Evolutionary conservation across 2,888 invertebrate genomes (phyloP), one percentile per base, ranked within the genome.

Genomic region (Sipha maydis): DNA sequence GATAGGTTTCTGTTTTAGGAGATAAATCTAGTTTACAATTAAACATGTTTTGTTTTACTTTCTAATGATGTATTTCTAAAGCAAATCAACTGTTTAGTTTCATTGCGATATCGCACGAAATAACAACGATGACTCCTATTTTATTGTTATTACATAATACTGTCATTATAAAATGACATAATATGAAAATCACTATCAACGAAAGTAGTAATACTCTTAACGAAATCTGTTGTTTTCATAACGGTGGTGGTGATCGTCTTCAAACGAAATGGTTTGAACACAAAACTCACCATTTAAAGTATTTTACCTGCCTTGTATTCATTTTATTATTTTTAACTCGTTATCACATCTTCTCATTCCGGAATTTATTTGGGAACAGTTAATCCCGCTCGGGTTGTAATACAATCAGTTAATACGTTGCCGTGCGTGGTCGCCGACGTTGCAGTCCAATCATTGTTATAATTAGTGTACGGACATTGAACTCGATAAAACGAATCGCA

Each of bases 401-500:
- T 31, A 34, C 71, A 54, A 83, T 83, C 83, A 54, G 80, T 41
- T 67, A 41, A 80, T 48, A 19, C 38, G 14, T 21, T 7, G 69
- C 48, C 48, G 48, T 31, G 25, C 69, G 71, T 34, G 31, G 83
- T 38, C n/a, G 73, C 19, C 31, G 8, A 25, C 28, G 8, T 69
- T 69, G 69, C 28, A 61, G 61, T 69, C 54, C 56, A 41, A 85
- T 48, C 85, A 75, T 88, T 80, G 86, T 88, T 88, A 88, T 88
- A 88, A 88, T 88, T 88, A 88, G 86, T 80, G 41, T 28, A 38
- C 21, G 83, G 79, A 69, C 85, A 71, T 85, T 85, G 85, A 85
- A 85, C 85, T 78, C 85, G 71, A 17, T 14, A 34, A 85, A 77
- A 78, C 69, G 69, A 69, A 85, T 78, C 69, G 71, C 85, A 41